Percentiles rank a stretch among this genome's conserved stretches.
These are phyloP conservation scores for Dendrocopos noguchii DNA, from an alignment of 2,113 vertebrate species.

Conservation along the genomic window DNA sequence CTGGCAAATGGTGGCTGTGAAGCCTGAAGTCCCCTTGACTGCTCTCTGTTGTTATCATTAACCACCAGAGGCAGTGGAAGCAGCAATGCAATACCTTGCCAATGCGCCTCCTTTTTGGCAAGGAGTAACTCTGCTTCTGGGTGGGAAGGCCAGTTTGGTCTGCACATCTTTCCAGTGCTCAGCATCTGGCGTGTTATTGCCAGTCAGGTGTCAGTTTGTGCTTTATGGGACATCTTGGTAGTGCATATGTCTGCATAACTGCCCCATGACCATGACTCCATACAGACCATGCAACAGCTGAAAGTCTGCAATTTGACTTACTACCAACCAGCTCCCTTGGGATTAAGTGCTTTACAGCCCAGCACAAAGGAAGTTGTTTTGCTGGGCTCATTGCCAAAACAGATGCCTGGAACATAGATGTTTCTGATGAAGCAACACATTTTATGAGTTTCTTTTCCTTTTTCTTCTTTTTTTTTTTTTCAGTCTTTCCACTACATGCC, in stretches of 20 bases:
- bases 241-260: neutral
- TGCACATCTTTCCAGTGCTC: neutral
- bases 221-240: neutral
- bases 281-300: neutral
- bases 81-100: neutral
- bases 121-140: neutral
- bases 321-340: neutral
- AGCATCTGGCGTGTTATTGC: neutral
- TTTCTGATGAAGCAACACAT: neutral
- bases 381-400: neutral
- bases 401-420: neutral
- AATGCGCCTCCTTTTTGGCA: neutral
- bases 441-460: neutral
- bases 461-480: neutral
- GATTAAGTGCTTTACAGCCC: neutral
- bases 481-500: neutral
- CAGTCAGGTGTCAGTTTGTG: neutral
- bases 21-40: neutral
- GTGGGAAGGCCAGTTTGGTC: neutral
- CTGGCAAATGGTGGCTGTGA: neutral
- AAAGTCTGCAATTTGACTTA: neutral
- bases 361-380: neutral
- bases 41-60: neutral
- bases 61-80: neutral
- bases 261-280: neutral